Percentiles rank a stretch among this genome's conserved stretches.
Evolutionary conservation across 2,113 vertebrate species (phyloP).

Genomic region (Otis tarda): DNA sequence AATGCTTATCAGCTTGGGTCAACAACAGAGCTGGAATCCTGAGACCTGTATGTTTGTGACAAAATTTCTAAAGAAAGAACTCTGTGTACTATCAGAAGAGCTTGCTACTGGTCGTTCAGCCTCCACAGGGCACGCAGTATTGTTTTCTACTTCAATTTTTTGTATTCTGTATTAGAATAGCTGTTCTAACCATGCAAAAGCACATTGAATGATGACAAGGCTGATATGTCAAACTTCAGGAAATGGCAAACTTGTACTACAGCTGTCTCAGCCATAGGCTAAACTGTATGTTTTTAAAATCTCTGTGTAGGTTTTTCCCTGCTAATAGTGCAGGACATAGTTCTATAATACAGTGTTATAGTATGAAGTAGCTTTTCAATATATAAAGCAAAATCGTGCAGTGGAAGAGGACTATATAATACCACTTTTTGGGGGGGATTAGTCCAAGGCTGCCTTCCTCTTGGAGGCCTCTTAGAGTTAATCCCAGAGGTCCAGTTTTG

Average conservation of each 20-base stretch:
- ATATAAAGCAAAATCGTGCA: background rate
- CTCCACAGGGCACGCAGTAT: background rate
- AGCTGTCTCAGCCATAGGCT: background rate
- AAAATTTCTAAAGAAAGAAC: background rate
- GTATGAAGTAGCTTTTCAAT: background rate
- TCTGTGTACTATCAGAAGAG: background rate
- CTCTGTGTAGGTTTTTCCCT: background rate
- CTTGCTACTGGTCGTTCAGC: background rate
- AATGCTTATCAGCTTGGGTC: background rate
- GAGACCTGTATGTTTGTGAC: background rate
- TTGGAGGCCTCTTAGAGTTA: background rate
- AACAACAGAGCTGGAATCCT: background rate
- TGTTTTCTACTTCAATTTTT: background rate
- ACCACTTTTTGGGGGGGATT: rapidly evolving
- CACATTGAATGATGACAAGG: background rate
- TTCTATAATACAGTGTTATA: background rate
- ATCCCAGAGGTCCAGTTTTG: background rate
- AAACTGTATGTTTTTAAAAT: background rate
- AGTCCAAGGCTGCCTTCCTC: background rate
- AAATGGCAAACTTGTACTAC: background rate
- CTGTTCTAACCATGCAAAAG: background rate
- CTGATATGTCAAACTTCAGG: background rate
- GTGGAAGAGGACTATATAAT: background rate
- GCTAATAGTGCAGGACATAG: background rate
- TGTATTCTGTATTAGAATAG: background rate